These are phyloP conservation scores for Monopis laevigella DNA, from an alignment of 2,888 invertebrate species.

Conservation along the genomic window DNA sequence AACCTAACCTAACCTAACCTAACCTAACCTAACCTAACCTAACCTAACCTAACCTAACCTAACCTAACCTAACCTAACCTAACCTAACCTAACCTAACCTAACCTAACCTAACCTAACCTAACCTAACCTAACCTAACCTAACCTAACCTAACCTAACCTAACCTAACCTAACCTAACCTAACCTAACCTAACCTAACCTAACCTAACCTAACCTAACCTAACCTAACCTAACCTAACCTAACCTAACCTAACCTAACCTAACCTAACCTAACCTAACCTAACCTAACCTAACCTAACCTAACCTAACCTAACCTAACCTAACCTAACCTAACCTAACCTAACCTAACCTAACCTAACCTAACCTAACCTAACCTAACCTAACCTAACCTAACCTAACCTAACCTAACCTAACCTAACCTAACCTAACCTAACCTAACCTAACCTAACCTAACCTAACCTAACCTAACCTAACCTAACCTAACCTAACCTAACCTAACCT, in stretches of 20 bases:
- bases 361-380: too few species aligned
- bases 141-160: not conserved
- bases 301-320: too few species aligned
- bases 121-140: not conserved
- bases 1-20: constrained; percentile 15
- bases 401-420: too few species aligned
- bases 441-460: too few species aligned
- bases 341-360: too few species aligned
- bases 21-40: constrained; percentile 17
- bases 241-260: not conserved
- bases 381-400: too few species aligned
- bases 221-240: not conserved
- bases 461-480: too few species aligned
- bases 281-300: too few species aligned
- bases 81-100: constrained; percentile 12
- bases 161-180: not conserved
- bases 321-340: too few species aligned
- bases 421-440: too few species aligned
- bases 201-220: not conserved
- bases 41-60: constrained; percentile 17
- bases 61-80: constrained; percentile 16
- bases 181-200: not conserved
- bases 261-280: too few species aligned
- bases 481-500: too few species aligned
- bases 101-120: not conserved